phyloP scores from a whole-genome alignment of 2,113 vertebrate species.

The Bungarus multicinctus region DNA sequence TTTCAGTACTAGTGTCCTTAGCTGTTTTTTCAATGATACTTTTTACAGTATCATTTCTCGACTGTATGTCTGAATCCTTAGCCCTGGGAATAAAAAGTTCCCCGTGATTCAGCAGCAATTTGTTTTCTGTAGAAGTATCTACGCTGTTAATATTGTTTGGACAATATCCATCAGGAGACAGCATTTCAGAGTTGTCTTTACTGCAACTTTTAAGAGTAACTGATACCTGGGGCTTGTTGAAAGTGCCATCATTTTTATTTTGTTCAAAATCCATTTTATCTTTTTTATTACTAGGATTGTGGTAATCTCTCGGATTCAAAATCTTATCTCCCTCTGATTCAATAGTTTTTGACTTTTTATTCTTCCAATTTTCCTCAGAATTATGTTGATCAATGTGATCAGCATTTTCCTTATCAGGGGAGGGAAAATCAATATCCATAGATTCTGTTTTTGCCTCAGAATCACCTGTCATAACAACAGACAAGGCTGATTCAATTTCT shows the following conservation, averaged over 20 bases:
- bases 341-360: background rate
- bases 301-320: slow-evolving; percentile 23
- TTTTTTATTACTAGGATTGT: slow-evolving; percentile 41
- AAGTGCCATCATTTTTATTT: background rate
- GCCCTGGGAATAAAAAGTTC: background rate
- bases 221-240: background rate
- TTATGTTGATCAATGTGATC: background rate
- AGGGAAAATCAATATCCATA: background rate
- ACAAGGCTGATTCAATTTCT: background rate
- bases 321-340: slow-evolving; percentile 2
- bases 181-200: slow-evolving; percentile 6
- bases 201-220: background rate
- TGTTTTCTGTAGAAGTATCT: slow-evolving; percentile 10
- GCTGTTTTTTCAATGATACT: slow-evolving; percentile 15
- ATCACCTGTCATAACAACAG: background rate
- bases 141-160: slow-evolving; percentile 33
- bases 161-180: slow-evolving; percentile 24
- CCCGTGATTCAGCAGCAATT: slow-evolving; percentile 24
- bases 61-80: slow-evolving; percentile 42
- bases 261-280: background rate
- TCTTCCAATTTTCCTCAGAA: slow-evolving; percentile 20
- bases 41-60: slow-evolving; percentile 41
- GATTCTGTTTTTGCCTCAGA: background rate
- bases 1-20: background rate
- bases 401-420: background rate